Percentiles rank a stretch among this genome's conserved stretches.
These are phyloP conservation scores for Eupithecia vulgata DNA, from an alignment of 2,888 invertebrate genomes.

Conservation along the genomic window DNA sequence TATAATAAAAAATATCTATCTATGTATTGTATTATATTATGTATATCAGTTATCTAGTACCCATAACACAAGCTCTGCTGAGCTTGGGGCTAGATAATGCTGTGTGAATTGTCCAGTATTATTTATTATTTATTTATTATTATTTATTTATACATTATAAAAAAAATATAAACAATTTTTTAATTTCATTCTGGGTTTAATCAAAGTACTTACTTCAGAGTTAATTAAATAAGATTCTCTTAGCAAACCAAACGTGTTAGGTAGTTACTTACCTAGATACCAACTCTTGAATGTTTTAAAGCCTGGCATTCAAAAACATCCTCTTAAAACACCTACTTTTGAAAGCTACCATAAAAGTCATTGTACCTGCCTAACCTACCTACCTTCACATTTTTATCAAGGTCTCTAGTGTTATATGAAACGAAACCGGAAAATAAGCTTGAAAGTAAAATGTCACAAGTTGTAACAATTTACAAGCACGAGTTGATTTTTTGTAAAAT, in stretches of 20 bases:
- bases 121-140: too few species aligned
- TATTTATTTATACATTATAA: too few species aligned
- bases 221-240: background rate
- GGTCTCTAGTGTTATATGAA: slow-evolving; percentile 21
- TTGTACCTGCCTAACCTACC: slow-evolving; percentile 1
- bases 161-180: too few species aligned
- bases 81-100: too few species aligned
- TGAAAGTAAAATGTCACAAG: slow-evolving; percentile 26
- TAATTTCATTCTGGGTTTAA: too few species aligned
- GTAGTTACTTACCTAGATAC: background rate
- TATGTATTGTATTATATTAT: too few species aligned
- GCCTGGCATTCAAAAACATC: slow-evolving; percentile 17
- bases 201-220: too few species aligned
- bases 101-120: too few species aligned
- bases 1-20: too few species aligned
- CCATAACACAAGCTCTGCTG: too few species aligned
- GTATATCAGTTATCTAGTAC: too few species aligned
- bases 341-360: slow-evolving; percentile 31
- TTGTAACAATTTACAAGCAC: slow-evolving; percentile 18
- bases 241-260: background rate
- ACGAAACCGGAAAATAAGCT: slow-evolving; percentile 15
- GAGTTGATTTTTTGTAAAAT: background rate
- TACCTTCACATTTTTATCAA: slow-evolving; percentile 24
- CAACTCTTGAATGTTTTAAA: background rate
- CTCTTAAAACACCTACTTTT: slow-evolving; percentile 20